These are phyloP conservation scores for Oryzias curvinotus DNA, from an alignment of 2,113 vertebrate species.

Conservation along the genomic window DNA sequence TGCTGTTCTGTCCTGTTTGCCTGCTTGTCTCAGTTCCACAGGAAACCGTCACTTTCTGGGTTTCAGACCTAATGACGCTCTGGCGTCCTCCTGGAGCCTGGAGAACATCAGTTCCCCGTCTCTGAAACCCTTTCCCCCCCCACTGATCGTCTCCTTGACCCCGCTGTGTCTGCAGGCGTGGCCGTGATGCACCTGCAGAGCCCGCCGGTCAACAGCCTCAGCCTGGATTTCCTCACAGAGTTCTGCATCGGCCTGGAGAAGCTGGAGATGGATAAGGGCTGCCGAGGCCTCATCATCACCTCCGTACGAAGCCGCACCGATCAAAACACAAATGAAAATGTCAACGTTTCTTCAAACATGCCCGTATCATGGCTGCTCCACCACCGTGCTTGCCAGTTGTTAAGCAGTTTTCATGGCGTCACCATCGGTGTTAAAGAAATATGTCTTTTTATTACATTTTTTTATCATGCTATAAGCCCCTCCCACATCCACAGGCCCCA, in stretches of 20 bases:
- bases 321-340: background rate
- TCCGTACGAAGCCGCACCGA: slow-evolving; percentile 72
- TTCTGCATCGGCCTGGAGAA: slow-evolving; percentile 87
- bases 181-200: slow-evolving; percentile 84
- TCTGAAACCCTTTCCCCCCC: background rate
- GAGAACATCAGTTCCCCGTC: too few species aligned
- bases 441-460: too few species aligned
- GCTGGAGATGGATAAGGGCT: slow-evolving; percentile 87
- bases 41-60: background rate
- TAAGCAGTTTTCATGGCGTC: too few species aligned
- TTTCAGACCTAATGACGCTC: background rate
- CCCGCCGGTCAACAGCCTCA: slow-evolving; percentile 91
- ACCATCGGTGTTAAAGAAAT: too few species aligned
- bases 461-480: too few species aligned
- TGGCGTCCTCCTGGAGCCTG: background rate
- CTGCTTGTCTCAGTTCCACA: too few species aligned
- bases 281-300: slow-evolving; percentile 86
- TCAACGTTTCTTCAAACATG: too few species aligned
- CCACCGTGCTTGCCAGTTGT: too few species aligned
- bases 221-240: slow-evolving; percentile 90
- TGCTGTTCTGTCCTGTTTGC: too few species aligned
- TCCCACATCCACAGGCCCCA: too few species aligned
- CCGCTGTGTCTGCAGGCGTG: slow-evolving; percentile 71
- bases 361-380: too few species aligned
- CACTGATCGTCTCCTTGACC: background rate